Base-by-base conservation (phyloP, 2,888 invertebrate species). In the Ommatoiulus sabulosus region DNA sequence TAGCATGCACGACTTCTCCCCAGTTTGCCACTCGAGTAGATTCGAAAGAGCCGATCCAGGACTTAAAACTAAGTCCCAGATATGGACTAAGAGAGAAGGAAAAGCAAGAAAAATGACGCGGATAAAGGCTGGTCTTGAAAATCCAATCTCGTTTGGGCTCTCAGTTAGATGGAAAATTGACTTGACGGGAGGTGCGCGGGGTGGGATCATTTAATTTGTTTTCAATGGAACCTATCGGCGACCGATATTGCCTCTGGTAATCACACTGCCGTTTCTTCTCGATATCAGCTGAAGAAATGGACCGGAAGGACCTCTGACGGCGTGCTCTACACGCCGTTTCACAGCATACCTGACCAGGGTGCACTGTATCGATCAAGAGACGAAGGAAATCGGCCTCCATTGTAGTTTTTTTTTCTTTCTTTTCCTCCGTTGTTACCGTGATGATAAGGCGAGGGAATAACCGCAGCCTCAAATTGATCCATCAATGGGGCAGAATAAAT, bases 171-270 rank as follows among this genome's bases (percentile, higher is more conserved):
- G 10, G 72, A 72, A 72, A 72, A 72, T 72, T 72, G 72, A 24
- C 24, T 72, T 72, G 72, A n/a, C 72, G n/a, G 72, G 72, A 10
- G 72, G 24, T 24, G 35, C 72, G 3, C 24, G n/a, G 72, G 72
- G 72, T 72, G 72, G 72, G 72, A 72, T 72, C 72, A 24, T 72
- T 72, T 72, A 72, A 72, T 72, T 72, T 72, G 72, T 72, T 72
- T 72, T 72, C 72, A 72, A 72, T 72, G 72, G 72, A 72, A 72
- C 8, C 20, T 72, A 72, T 72, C 72, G 72, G 24, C 72, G 10
- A 24, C 10, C 24, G 72, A 72, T 72, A 72, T 72, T 72, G 72
- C 72, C 72, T 24, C 24, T 72, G 72, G 72, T 72, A 72, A 72
- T 72, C 72, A 72, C 72, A 24, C 72, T 24, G 72, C 24, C 72